Base-by-base conservation (phyloP, 2,797 vertebrate genomes). In the Heterohyrax brucei region DNA sequence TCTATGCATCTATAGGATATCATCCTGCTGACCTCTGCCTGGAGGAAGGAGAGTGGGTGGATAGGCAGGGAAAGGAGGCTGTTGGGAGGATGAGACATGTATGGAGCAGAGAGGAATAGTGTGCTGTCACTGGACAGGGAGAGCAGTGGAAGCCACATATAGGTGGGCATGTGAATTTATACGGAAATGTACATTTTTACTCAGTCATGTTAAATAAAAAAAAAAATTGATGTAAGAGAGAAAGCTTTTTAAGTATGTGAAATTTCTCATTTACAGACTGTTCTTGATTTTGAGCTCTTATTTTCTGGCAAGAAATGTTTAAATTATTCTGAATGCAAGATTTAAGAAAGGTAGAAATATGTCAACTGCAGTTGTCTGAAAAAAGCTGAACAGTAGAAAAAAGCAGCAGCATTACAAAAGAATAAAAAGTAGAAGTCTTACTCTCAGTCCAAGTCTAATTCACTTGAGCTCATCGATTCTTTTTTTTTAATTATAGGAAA, bases 251-350 rank as follows among this genome's bases (percentile, higher is more conserved):
- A 83, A 73, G 26, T 70, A 84, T 14, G 73, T 66, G 61, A 77
- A 26, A 87, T 70, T 50, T 39, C 81, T 62, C 18, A 48, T 78
- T 85, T 94, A 5, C 46, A 70, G 33, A 66, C 50, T 80, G 50
- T 50, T 68, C 61, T 87, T 93, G 61, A 78, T 64, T 77, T 82
- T 48, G 33, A 81, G 87, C 80, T 89, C 28, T 79, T 28, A 61
- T 79, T 80, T 87, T 73, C 64, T 85, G 53, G 30, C 21, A 92
- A 87, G 33, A 78, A 86, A 72, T 44, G 28, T 72, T 53, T 64
- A 72, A 80, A 12, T 72, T 89, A 16, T 62, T 76, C 3, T 72
- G 7, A 84, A 19, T 16, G 2, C 66, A 78, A 93, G 21, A 85
- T 28, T 81, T 85, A 85, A 82, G 44, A 48, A 44, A 24, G 12